Evolutionary conservation across 2,888 invertebrate genomes (phyloP).

Genomic region (Apamea monoglypha): DNA sequence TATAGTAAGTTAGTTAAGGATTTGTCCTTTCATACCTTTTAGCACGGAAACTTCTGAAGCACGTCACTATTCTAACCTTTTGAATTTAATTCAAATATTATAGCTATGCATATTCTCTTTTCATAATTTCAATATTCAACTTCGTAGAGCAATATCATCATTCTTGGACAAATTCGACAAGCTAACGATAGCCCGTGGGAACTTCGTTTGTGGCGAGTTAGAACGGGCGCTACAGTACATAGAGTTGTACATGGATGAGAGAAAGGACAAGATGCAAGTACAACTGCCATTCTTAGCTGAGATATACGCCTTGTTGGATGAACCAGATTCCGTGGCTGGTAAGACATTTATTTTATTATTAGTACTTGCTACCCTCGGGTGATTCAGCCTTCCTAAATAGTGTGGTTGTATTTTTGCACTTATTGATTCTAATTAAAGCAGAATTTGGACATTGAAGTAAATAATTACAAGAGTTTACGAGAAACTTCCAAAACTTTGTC

Average conservation of each 20-base stretch:
- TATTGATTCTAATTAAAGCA: neutral
- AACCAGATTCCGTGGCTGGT: conserved; percentile 97
- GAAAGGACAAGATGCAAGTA: conserved; percentile 88
- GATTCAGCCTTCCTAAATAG: neutral
- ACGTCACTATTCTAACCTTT: neutral
- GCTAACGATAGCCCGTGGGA: conserved; percentile 92
- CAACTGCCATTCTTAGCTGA: conserved; percentile 92
- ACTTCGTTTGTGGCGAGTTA: conserved; percentile 94
- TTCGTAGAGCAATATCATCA: conserved; percentile 78
- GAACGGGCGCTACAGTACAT: conserved; percentile 94
- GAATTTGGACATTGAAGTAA: neutral
- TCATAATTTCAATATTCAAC: neutral
- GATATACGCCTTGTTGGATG: conserved; percentile 96
- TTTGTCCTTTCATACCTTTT: neutral
- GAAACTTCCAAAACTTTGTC: neutral
- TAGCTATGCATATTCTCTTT: neutral
- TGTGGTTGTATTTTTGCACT: neutral
- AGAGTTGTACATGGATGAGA: conserved; percentile 92
- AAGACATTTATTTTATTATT: conserved; percentile 56
- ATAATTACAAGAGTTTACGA: neutral
- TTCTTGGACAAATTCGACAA: conserved; percentile 91
- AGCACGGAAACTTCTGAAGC: neutral
- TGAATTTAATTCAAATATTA: neutral
- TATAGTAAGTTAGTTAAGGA: no score
- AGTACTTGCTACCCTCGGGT: neutral